Percentiles rank a stretch among this genome's conserved stretches.
Conservation (phyloP, 2,888 invertebrate species). For the Conomelus anceps region DNA sequence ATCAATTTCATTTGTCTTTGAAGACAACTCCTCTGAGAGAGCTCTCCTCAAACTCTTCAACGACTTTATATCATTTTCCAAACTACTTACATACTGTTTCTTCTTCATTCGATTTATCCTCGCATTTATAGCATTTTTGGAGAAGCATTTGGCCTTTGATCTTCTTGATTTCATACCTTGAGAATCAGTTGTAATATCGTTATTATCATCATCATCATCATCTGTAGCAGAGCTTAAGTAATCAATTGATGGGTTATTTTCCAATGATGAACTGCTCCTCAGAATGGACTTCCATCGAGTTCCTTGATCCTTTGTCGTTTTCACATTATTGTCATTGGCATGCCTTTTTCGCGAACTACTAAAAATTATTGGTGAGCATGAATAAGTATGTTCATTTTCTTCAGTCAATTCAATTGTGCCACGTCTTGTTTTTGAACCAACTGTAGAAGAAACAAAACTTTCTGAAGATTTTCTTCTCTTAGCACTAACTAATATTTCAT, state of each 20-base stretch:
- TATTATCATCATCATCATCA: not conserved
- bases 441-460: not conserved
- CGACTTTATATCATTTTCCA: slow-evolving; percentile 4
- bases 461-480: not conserved
- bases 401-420: not conserved
- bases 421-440: not conserved
- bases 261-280: not conserved
- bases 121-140: slow-evolving; percentile 19
- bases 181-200: not conserved
- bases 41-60: slow-evolving; percentile 4
- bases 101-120: slow-evolving; percentile 16
- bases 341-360: not conserved
- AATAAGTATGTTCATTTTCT: not conserved
- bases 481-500: not conserved
- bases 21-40: not conserved
- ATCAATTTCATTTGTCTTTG: not conserved
- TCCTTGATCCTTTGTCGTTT: not conserved
- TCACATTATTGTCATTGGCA: not conserved
- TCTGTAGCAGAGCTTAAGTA: not conserved
- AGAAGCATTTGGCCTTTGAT: slow-evolving; percentile 12
- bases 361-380: not conserved
- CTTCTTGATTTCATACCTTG: not conserved
- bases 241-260: not conserved
- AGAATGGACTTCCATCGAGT: not conserved
- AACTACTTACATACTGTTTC: slow-evolving; percentile 15